Conservation (phyloP, 1,140 invertebrate species). For the Caenorhabditis remanei region DNA sequence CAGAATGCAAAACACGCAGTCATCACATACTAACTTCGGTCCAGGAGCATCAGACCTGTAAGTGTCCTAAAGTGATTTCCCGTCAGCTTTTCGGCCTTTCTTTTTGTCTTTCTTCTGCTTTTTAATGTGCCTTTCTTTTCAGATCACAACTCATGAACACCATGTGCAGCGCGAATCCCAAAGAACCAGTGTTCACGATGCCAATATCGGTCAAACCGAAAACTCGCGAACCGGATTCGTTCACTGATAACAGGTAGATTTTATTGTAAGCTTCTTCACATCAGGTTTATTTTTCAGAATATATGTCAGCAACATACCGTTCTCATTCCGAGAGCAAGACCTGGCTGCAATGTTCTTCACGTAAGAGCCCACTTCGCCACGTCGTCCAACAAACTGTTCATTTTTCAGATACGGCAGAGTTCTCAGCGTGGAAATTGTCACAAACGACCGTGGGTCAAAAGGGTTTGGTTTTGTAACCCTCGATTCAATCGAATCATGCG, state of each 20-base stretch:
- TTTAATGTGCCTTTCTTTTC: background rate
- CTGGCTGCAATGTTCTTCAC: conserved; percentile 38
- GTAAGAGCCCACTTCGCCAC: background rate
- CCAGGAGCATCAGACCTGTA: background rate
- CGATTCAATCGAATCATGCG: conserved; percentile 56
- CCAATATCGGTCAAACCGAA: conserved; percentile 56
- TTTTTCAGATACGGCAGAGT: conserved; percentile 60
- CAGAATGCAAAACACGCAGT: conserved; percentile 44
- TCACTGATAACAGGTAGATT: conserved; percentile 51
- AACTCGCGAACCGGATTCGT: conserved; percentile 47
- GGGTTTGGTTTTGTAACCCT: conserved; percentile 62
- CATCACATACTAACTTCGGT: conserved; percentile 13
- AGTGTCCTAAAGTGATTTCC: no score
- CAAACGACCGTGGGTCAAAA: conserved; percentile 59
- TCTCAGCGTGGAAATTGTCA: conserved; percentile 42
- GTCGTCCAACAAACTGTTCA: background rate
- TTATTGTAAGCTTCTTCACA: background rate
- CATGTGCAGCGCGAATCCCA: background rate
- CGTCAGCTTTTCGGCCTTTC: no score
- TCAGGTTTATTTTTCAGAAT: conserved; percentile 40
- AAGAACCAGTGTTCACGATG: conserved; percentile 29
- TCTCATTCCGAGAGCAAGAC: conserved; percentile 50
- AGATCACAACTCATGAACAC: conserved; percentile 7
- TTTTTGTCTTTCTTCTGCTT: background rate
- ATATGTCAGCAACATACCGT: conserved; percentile 59